These are phyloP conservation scores for Spilogale gracilis DNA, from an alignment of 2,113 vertebrate genomes.

Conservation along the genomic window DNA sequence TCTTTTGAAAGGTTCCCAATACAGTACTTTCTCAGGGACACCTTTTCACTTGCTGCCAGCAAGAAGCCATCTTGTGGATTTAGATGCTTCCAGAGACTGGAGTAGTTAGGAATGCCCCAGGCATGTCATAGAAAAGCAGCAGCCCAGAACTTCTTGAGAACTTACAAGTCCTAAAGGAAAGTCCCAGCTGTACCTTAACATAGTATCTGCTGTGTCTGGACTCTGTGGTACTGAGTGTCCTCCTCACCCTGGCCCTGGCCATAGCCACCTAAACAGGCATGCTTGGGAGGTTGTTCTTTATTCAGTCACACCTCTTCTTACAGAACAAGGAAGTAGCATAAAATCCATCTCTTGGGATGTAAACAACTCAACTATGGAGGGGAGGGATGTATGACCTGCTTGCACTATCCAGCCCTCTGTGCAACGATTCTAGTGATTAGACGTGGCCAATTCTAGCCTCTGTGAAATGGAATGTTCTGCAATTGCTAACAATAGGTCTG, in stretches of 20 bases:
- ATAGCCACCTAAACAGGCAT: not conserved
- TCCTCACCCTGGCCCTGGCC: not conserved
- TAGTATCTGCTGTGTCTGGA: not conserved
- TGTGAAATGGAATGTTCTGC: slow-evolving; percentile 29
- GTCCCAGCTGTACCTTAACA: not conserved
- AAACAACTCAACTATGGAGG: not conserved
- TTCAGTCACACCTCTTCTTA: not conserved
- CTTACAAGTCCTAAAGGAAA: not conserved
- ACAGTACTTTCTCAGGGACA: not conserved
- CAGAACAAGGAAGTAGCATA: not conserved
- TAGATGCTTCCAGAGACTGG: not conserved
- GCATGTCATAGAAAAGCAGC: not conserved
- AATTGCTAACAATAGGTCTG: slow-evolving; percentile 17
- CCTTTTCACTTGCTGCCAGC: not conserved
- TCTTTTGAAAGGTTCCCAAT: not conserved
- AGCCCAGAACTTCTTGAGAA: not conserved
- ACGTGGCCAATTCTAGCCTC: not conserved
- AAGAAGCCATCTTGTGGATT: not conserved
- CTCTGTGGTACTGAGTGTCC: not conserved
- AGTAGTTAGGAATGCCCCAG: not conserved
- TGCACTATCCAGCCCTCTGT: not conserved
- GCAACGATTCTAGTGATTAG: not conserved
- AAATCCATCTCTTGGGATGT: not conserved
- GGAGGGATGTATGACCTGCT: not conserved
- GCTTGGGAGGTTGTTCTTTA: not conserved